Conservation (phyloP, 2,797 vertebrate genomes). For the Rhinogobio ventralis region DNA sequence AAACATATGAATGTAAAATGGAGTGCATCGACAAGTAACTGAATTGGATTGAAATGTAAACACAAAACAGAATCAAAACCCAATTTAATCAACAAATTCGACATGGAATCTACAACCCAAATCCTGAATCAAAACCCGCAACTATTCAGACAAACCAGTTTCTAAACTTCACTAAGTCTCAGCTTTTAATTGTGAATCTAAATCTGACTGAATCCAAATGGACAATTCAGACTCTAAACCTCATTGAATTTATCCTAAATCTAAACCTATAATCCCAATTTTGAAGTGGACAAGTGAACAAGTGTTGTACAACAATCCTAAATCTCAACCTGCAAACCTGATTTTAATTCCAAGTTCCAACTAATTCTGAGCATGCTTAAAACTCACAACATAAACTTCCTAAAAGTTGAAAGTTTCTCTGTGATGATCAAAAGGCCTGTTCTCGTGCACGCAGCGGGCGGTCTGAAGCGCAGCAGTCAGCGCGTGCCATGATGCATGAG, state of each 20-base stretch:
- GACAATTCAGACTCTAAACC: neutral
- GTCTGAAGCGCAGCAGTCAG: constrained; percentile 56
- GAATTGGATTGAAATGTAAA: neutral
- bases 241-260: neutral
- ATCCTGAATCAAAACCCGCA: neutral
- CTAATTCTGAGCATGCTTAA: neutral
- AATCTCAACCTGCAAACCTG: neutral
- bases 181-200: neutral
- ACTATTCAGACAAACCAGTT: neutral
- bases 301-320: too few species aligned
- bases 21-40: neutral
- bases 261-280: neutral
- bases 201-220: neutral
- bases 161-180: neutral
- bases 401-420: neutral
- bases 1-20: neutral
- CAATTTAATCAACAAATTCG: neutral
- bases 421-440: constrained; percentile 13
- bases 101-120: neutral
- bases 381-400: neutral
- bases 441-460: neutral
- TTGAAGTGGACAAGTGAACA: too few species aligned
- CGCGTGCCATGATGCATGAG: constrained; percentile 59
- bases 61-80: neutral
- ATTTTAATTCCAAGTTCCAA: neutral